A percentile compares a stretch with the other conserved stretches of the same genome.
These are phyloP conservation scores for Delichon dasypus DNA, from an alignment of 2,797 vertebrate genomes.

Conservation along the genomic window DNA sequence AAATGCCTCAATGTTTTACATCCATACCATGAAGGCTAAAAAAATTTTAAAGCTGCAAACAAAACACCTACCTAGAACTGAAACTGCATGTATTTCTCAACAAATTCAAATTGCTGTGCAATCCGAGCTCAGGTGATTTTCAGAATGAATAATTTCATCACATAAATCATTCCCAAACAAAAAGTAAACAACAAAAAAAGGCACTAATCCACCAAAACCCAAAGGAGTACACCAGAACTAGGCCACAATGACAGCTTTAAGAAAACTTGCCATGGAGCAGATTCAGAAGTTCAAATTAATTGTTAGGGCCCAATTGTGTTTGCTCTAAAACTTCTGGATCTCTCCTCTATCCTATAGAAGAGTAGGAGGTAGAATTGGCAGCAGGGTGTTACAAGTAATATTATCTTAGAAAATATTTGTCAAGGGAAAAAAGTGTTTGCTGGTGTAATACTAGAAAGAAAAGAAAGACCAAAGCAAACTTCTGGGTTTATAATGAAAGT, in stretches of 20 bases:
- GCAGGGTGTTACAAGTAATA: not conserved
- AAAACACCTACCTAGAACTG: not conserved
- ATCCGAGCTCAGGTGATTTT: not conserved
- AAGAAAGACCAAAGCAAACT: not conserved
- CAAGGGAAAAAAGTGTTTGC: not conserved
- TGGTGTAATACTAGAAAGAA: not conserved
- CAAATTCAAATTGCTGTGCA: not conserved
- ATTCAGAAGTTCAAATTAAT: not conserved
- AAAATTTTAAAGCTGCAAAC: not conserved
- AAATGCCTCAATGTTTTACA: fast-evolving
- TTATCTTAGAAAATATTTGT: conserved; percentile 31
- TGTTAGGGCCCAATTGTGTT: not conserved
- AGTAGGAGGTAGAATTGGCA: not conserved
- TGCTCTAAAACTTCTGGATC: not conserved
- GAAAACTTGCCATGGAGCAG: not conserved
- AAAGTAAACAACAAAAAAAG: not conserved
- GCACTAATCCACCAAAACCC: not conserved
- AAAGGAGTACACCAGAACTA: not conserved
- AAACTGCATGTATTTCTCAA: not conserved
- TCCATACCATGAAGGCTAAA: not conserved
- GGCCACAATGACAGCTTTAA: not conserved
- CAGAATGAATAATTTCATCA: not conserved
- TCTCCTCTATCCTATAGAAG: not conserved
- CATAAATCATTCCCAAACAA: not conserved
- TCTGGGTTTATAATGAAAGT: not conserved